Evolutionary conservation across 2,888 invertebrate genomes (phyloP), one percentile per base, ranked within the genome.

Genomic region (Graphium colonna): DNA sequence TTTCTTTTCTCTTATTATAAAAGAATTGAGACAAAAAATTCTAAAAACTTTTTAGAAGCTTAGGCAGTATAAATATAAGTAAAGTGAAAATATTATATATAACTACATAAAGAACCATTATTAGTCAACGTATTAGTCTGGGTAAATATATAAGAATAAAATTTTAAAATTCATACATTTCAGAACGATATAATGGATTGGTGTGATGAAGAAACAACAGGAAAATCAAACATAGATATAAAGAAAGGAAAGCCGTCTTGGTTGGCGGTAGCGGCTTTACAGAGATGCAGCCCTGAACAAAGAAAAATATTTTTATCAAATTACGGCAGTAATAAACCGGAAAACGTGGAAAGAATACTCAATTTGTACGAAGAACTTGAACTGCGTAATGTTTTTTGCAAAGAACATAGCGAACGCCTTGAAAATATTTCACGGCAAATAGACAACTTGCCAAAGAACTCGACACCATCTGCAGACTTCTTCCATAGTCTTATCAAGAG

Each of bases 111-210:
- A n/a, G n/a, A n/a, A n/a, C n/a, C n/a, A n/a, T n/a, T n/a, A n/a
- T n/a, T n/a, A n/a, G n/a, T n/a, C n/a, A n/a, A n/a, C n/a, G n/a
- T n/a, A n/a, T n/a, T n/a, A n/a, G n/a, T n/a, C n/a, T n/a, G n/a
- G n/a, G n/a, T n/a, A n/a, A n/a, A n/a, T n/a, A n/a, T n/a, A n/a
- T n/a, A n/a, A n/a, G n/a, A n/a, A 17, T 21, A 42, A 21, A 17
- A 42, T 21, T 5, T 26, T 26, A 7, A 26, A n/a, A 38, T 3
- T 12, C 10, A n/a, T 16, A 36, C 15, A 4, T 48, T 53, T 39
- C 12, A 53, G 53, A 49, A 53, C 16, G 53, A 53, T 8, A 53
- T 53, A 28, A 44, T 53, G 49, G 53, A 53, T 33, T 49, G 53
- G 48, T 49, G 48, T 40, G 53, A 53, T 21, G 48, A 48, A 44